phyloP scores from a whole-genome alignment of 2,113 vertebrate species.

The Chiloscyllium plagiosum region DNA sequence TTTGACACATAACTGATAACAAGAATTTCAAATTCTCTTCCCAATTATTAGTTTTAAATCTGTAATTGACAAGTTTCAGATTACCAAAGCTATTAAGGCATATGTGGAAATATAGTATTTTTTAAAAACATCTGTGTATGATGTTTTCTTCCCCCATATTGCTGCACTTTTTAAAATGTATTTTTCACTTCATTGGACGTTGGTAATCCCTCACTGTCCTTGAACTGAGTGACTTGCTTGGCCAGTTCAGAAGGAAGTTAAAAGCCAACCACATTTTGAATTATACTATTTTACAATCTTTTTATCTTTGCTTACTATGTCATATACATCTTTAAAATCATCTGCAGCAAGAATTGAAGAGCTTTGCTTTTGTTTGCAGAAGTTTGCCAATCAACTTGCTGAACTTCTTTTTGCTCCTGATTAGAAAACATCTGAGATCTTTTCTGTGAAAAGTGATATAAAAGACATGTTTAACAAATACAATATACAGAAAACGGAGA shows the following conservation, averaged over 20 bases:
- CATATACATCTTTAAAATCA: slow-evolving; percentile 29
- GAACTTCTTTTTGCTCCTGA: slow-evolving; percentile 20
- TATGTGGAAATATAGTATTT: neutral
- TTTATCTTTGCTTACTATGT: neutral
- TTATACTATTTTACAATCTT: neutral
- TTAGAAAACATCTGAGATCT: neutral
- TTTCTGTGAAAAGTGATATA: slow-evolving; percentile 9
- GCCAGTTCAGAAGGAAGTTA: no score
- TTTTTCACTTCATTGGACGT: no score
- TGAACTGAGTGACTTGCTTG: no score
- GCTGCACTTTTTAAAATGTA: neutral
- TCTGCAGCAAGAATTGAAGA: slow-evolving; percentile 27
- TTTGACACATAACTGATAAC: neutral
- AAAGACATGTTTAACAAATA: slow-evolving; percentile 10
- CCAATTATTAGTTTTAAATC: neutral
- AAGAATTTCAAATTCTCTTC: neutral
- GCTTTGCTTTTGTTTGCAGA: neutral
- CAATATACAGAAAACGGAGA: neutral
- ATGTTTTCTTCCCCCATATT: neutral
- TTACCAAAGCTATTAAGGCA: neutral
- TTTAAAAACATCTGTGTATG: neutral
- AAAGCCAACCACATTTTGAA: no score
- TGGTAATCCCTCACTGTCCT: no score
- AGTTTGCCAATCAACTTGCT: neutral
- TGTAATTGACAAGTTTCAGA: neutral